These are phyloP conservation scores for Notothenia coriiceps DNA, from an alignment of 2,113 vertebrate genomes.

Conservation along the genomic window DNA sequence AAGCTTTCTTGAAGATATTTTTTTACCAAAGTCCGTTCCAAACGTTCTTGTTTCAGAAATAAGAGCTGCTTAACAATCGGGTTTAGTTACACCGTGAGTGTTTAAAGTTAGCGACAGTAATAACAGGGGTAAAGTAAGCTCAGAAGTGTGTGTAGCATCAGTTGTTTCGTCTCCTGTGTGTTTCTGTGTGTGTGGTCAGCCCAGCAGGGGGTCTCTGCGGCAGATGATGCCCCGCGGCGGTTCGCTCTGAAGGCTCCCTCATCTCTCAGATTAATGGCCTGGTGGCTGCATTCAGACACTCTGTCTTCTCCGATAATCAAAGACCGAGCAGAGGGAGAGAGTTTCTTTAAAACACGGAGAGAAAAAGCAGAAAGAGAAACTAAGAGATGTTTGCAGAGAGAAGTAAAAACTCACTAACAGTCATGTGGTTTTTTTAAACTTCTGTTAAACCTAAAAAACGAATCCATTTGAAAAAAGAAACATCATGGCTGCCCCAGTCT, in stretches of 20 bases:
- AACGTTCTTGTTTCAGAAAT: background rate
- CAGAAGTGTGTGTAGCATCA: constrained; percentile 22
- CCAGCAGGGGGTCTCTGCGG: constrained; percentile 58
- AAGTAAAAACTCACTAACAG: constrained; percentile 2
- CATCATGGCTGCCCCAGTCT: background rate
- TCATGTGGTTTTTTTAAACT: background rate
- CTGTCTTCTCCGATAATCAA: constrained; percentile 68
- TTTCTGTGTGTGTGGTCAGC: constrained; percentile 24
- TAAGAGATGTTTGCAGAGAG: constrained; percentile 4
- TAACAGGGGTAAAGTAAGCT: background rate
- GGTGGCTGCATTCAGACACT: constrained; percentile 61
- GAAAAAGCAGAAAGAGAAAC: background rate
- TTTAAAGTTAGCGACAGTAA: background rate
- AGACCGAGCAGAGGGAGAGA: constrained; percentile 32
- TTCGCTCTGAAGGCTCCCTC: constrained; percentile 45
- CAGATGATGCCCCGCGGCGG: constrained; percentile 52
- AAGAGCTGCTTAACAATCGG: background rate
- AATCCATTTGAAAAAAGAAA: too few relatives aligned
- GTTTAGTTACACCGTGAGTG: background rate
- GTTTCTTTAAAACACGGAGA: constrained; percentile 24
- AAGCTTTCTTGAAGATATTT: background rate
- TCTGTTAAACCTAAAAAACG: too few relatives aligned
- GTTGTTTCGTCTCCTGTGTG: constrained; percentile 3
- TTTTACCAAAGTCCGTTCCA: background rate
- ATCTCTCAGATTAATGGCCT: constrained; percentile 69